phyloP scores from a whole-genome alignment of 2,113 vertebrate species.

The Alligator mississippiensis region DNA sequence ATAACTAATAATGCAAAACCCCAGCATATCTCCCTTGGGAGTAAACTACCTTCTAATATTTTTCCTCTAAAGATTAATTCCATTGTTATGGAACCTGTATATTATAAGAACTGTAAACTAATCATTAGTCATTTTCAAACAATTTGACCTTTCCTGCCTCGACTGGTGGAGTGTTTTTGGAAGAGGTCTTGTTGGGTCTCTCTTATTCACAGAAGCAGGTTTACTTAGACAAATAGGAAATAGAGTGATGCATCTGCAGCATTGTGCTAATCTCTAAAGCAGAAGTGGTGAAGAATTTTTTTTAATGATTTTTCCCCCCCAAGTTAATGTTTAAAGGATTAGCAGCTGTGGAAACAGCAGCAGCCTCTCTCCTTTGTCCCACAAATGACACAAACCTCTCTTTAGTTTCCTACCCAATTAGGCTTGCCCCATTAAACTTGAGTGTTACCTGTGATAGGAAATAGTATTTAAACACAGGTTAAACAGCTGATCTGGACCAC shows the following conservation, averaged over 20 bases:
- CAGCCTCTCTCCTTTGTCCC: conserved; percentile 37
- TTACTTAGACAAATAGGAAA: conserved; percentile 15
- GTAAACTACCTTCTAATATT: conserved; percentile 88
- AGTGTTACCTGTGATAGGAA: conserved; percentile 24
- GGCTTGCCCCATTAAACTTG: background rate
- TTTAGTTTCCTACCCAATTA: background rate
- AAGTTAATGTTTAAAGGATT: conserved; percentile 46
- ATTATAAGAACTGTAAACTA: conserved; percentile 89
- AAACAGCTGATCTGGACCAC: background rate
- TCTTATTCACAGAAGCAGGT: conserved; percentile 29
- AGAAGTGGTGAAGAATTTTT: conserved; percentile 27
- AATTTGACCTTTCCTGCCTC: conserved; percentile 83
- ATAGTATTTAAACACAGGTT: background rate
- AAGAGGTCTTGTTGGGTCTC: conserved; percentile 59
- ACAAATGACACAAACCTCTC: conserved; percentile 20
- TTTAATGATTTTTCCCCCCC: background rate
- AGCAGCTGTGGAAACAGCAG: conserved; percentile 22
- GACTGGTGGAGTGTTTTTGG: conserved; percentile 51
- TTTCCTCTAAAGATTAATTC: conserved; percentile 84
- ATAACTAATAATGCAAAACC: conserved; percentile 75
- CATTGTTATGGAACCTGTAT: conserved; percentile 88
- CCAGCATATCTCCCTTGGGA: conserved; percentile 76
- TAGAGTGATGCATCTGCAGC: background rate
- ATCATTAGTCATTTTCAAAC: conserved; percentile 86
- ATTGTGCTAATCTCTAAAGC: conserved; percentile 43